Evolutionary conservation across 2,888 invertebrate species (phyloP).

Genomic region (Erebia palarica): DNA sequence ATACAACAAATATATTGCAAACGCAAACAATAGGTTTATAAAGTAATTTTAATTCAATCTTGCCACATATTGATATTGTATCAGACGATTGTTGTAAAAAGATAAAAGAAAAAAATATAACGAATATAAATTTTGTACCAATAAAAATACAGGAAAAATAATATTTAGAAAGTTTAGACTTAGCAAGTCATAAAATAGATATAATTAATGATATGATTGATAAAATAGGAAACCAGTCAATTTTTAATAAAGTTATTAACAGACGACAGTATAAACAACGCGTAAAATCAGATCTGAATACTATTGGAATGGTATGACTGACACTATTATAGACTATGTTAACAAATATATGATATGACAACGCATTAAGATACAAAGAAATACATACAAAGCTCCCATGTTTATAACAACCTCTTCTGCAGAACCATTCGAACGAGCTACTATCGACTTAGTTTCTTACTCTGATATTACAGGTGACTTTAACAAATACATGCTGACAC

Average conservation of each 20-base stretch:
- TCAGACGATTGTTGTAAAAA: too few species aligned
- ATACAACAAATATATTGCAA: slow-evolving; percentile 14
- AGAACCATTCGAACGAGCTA: slow-evolving; percentile 50
- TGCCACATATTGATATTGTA: too few species aligned
- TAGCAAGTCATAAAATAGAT: too few species aligned
- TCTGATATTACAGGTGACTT: slow-evolving; percentile 44
- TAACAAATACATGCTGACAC: slow-evolving; percentile 48
- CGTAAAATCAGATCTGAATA: slow-evolving; percentile 23
- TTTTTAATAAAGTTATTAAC: too few species aligned
- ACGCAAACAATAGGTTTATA: neutral
- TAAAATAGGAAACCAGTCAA: too few species aligned
- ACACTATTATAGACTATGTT: slow-evolving; percentile 15
- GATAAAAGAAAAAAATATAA: too few species aligned
- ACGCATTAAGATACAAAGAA: neutral
- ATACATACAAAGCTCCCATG: slow-evolving; percentile 36
- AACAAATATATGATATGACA: slow-evolving; percentile 16
- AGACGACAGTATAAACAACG: slow-evolving; percentile 21
- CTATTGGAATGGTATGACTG: slow-evolving; percentile 19
- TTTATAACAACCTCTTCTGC: slow-evolving; percentile 44
- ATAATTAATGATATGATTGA: too few species aligned
- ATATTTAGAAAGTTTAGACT: too few species aligned
- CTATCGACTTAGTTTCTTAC: slow-evolving; percentile 51
- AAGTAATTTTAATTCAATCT: too few species aligned
- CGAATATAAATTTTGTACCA: too few species aligned
- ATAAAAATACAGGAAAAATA: too few species aligned